Evolutionary conservation across 1,140 invertebrate genomes (phyloP).

Genomic region (Holcopasites calliopsidis): DNA sequence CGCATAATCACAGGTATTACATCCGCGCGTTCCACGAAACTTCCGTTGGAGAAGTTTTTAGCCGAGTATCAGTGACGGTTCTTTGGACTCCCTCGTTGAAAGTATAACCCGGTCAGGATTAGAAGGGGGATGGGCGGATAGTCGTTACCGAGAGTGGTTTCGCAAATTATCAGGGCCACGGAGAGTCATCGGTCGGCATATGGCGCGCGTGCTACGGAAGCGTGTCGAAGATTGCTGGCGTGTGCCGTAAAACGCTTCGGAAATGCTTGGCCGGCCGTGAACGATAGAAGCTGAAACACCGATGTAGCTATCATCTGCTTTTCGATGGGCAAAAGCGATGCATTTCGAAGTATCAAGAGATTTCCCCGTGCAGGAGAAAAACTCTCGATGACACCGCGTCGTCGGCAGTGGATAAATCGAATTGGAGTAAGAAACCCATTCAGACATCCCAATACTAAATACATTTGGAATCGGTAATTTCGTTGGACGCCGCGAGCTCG

Average conservation of each 20-base stretch:
- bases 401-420: not conserved
- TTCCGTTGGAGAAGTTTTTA: constrained; percentile 1
- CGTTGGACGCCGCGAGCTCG: not conserved
- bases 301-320: not conserved
- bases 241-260: constrained; percentile 51
- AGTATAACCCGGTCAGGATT: not conserved
- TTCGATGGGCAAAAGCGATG: constrained; percentile 3
- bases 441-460: constrained; percentile 30
- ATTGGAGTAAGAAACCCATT: constrained; percentile 26
- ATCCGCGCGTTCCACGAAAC: not conserved
- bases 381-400: no score
- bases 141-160: constrained; percentile 65
- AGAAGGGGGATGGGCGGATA: constrained; percentile 16
- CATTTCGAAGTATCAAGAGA: no score
- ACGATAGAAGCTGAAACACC: constrained; percentile 21
- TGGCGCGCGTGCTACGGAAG: constrained; percentile 61
- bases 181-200: constrained; percentile 57
- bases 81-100: not conserved
- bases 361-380: no score
- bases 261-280: constrained; percentile 52
- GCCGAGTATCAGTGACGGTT: not conserved
- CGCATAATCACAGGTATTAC: not conserved
- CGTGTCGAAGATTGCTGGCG: constrained; percentile 62
- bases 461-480: constrained; percentile 19
- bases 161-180: constrained; percentile 67